Evolutionary conservation across 2,888 invertebrate genomes (phyloP).

Genomic region (Onthophagus sagittarius): DNA sequence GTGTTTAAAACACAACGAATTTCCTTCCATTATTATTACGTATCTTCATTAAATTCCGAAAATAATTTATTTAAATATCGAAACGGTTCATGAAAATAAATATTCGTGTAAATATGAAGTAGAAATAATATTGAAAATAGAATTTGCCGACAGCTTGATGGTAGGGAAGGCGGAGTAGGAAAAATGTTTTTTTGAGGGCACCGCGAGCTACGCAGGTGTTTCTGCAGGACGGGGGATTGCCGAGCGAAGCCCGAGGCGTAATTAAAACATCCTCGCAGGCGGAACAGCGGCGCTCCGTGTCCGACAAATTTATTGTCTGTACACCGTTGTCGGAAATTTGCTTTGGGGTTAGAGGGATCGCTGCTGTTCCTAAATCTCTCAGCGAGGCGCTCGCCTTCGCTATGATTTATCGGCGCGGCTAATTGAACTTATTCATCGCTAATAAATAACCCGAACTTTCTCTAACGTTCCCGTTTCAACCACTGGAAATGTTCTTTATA

Average conservation of each 20-base stretch:
- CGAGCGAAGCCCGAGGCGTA: slow-evolving; percentile 36
- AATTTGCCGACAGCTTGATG: background rate
- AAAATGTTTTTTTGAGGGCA: background rate
- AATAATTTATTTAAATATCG: too few species aligned
- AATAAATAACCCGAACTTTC: slow-evolving; percentile 16
- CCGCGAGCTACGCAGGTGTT: slow-evolving; percentile 1
- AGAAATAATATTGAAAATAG: too few species aligned
- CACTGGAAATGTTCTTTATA: background rate
- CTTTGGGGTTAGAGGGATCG: slow-evolving; percentile 39
- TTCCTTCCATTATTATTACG: background rate
- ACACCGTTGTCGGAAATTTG: slow-evolving; percentile 45
- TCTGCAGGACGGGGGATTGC: slow-evolving; percentile 14
- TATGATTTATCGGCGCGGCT: slow-evolving; percentile 36
- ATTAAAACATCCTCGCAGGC: slow-evolving; percentile 46
- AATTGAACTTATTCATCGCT: slow-evolving; percentile 28
- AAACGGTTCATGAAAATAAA: too few species aligned
- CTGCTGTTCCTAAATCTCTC: slow-evolving; percentile 13
- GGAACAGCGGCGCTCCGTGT: slow-evolving; percentile 31
- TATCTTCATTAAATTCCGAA: background rate
- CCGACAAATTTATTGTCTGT: slow-evolving; percentile 45
- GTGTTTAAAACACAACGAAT: background rate
- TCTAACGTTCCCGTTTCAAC: background rate
- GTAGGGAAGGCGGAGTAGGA: background rate
- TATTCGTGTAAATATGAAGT: too few species aligned
- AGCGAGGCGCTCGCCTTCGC: slow-evolving; percentile 5